Conservation (phyloP, 2,888 invertebrate species). For the Hetaerina titia region DNA sequence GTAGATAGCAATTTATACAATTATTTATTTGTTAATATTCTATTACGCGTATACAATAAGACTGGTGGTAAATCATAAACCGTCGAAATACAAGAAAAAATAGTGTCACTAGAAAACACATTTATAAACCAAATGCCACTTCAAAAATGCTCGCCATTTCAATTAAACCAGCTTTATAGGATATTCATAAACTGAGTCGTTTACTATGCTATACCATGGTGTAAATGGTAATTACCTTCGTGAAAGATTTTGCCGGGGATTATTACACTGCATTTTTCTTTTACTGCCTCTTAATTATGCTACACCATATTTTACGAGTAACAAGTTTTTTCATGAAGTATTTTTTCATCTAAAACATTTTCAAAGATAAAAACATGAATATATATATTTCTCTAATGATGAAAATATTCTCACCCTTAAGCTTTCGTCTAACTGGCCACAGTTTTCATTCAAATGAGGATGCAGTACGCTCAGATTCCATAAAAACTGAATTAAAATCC, state of each 20-base stretch:
- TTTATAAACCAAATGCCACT: no score
- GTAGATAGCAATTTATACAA: no score
- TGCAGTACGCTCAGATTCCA: neutral
- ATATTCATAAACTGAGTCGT: neutral
- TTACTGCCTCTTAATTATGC: neutral
- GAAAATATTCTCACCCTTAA: neutral
- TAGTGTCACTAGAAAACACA: no score
- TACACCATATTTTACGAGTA: neutral
- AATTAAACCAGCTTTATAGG: no score
- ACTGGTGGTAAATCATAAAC: no score
- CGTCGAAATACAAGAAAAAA: no score
- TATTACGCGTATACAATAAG: no score
- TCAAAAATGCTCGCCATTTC: no score
- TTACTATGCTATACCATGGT: neutral
- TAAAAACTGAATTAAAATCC: neutral
- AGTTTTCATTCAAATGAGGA: neutral
- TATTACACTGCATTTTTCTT: neutral
- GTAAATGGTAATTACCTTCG: neutral
- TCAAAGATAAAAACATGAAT: neutral
- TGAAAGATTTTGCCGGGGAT: neutral
- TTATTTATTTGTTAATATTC: no score
- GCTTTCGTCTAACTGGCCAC: neutral
- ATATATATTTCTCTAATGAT: neutral
- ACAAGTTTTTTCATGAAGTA: neutral
- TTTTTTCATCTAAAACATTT: neutral